Percentiles rank a stretch among this genome's conserved stretches.
Evolutionary conservation across 2,888 invertebrate species (phyloP).

Genomic region (Leucoma salicis): DNA sequence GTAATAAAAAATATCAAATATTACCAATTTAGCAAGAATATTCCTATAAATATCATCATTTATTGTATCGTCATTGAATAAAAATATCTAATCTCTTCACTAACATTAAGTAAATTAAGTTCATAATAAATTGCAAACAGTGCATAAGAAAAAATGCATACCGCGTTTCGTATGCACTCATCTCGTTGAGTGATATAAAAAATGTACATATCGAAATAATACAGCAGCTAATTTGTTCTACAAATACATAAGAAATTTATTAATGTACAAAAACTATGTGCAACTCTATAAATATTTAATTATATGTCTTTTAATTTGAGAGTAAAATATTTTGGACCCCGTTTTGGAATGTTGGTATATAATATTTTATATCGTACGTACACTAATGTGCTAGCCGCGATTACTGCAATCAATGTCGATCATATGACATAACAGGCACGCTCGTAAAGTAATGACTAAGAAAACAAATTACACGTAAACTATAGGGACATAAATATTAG

Average conservation of each 20-base stretch:
- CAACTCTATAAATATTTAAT: slow-evolving; percentile 37
- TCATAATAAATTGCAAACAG: slow-evolving; percentile 70
- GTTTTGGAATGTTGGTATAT: slow-evolving; percentile 71
- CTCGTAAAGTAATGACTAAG: slow-evolving; percentile 69
- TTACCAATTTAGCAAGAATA: slow-evolving; percentile 67
- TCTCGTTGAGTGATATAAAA: slow-evolving; percentile 28
- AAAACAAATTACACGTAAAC: slow-evolving; percentile 61
- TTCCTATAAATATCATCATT: slow-evolving; percentile 76
- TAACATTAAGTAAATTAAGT: slow-evolving; percentile 75
- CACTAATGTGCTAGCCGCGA: slow-evolving; percentile 44
- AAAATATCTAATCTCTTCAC: slow-evolving; percentile 78
- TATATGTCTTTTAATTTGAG: slow-evolving; percentile 46
- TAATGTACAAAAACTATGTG: slow-evolving; percentile 39
- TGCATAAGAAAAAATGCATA: slow-evolving; percentile 46
- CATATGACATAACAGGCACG: slow-evolving; percentile 52
- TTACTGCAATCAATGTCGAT: slow-evolving; percentile 53
- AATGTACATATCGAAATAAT: slow-evolving; percentile 29
- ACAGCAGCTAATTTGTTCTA: slow-evolving; percentile 42
- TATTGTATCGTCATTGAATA: slow-evolving; percentile 75
- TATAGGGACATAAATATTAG: slow-evolving; percentile 58
- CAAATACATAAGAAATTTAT: slow-evolving; percentile 28
- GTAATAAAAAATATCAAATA: slow-evolving; percentile 73
- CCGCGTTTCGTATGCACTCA: slow-evolving; percentile 33
- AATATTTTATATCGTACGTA: slow-evolving; percentile 46
- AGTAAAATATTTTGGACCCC: slow-evolving; percentile 68